Evolutionary conservation across 2,113 vertebrate genomes (phyloP), one percentile per base, ranked within the genome.

Genomic region (Beaufortia kweichowensis): DNA sequence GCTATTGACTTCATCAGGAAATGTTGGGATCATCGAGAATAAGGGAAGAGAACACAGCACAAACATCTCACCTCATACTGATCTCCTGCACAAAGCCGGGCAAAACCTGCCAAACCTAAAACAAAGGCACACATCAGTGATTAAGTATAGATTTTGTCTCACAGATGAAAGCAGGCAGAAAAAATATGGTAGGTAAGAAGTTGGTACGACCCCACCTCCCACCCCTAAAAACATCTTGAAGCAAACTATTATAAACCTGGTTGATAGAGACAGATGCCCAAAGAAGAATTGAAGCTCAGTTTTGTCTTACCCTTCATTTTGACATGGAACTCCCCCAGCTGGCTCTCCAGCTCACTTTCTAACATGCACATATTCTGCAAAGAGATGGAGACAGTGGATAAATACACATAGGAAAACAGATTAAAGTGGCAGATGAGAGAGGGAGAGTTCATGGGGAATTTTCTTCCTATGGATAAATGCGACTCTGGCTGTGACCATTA

Each of bases 51-150:
- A 57, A 19, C 8, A 15, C 17, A 76, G 43, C 9, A 33, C 60
- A 55, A 53, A 31, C 12, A 29, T 81, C 91, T 88, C 83, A 99
- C 97, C 95, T 99, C 97, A 59, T 99, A 99, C 77, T 98, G 96
- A 89, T 99, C 97, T 46, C 97, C 97, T 74, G 94, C 93, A 88
- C 97, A 99, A 76, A 99, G 90, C 76, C 96, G 89, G 71, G 97
- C 97, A 81, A 98, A 99, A 81, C 97, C 97, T 76, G 95, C 96
- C 82, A 99, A 90, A 85, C 97, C 97, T 99, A 87, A 75, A 93
- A 87, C 79, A 79, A 63, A 85, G 35, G 79, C 12, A 48, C 19
- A 23, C 29, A 17, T 39, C 35, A 10, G 35, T 39, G 35, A n/a
- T n/a, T n/a, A n/a, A 2, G 35, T 39, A 0, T 35, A 9, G 3